Evolutionary conservation across 2,888 invertebrate genomes (phyloP), one percentile per base, ranked within the genome.

Genomic region (Boloria selene): DNA sequence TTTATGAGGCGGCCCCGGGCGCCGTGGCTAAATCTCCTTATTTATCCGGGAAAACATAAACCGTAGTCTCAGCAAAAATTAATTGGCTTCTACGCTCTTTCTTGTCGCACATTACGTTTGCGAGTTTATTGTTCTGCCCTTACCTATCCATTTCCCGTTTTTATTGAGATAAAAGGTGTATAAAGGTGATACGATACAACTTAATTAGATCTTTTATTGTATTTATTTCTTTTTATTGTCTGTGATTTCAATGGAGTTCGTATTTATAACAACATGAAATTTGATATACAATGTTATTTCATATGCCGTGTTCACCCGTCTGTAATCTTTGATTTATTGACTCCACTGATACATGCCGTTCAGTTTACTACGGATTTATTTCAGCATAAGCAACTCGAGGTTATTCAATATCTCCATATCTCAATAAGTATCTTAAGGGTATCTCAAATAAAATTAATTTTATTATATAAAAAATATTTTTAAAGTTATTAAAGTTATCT

Each of bases 21-120:
- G 82, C 82, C 81, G 82, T 80, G 82, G 87, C 88, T 87, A 89
- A 90, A 90, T 89, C 90, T 90, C 82, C 88, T 90, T 90, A 90
- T 90, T 90, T 90, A 90, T 90, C 88, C 87, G 83, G 83, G 83
- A 85, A 83, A 87, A 88, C 89, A 90, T 90, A 91, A 91, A 91
- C 84, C 84, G 83, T 81, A 85, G 86, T 85, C 84, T 87, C 85
- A 82, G 86, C 87, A 88, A 88, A 90, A 89, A 90, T 88, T 91
- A 90, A 91, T 91, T 91, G 90, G 87, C 86, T 83, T 81, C 83
- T 82, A 83, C 82, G 83, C 77, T 83, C 81, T 83, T 87, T 82
- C 85, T 85, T 83, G 84, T 83, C 80, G 79, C 84, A 83, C 85
- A 84, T 85, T 86, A 84, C 77, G 79, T 85, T 86, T 81, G 76